Evolutionary conservation across 2,888 invertebrate genomes (phyloP).

Genomic region (Chesias legatella): DNA sequence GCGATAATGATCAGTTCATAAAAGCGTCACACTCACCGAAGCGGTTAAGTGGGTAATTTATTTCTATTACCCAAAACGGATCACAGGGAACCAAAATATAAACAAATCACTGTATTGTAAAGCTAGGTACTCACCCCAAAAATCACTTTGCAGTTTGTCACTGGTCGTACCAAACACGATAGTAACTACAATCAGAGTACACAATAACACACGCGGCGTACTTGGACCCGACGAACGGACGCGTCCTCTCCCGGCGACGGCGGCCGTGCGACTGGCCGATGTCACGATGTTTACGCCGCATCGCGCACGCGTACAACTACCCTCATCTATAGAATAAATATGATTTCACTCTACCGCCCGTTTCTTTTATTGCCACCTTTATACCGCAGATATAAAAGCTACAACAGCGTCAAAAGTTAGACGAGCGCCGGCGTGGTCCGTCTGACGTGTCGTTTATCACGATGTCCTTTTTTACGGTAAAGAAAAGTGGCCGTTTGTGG

Average conservation of each 20-base stretch:
- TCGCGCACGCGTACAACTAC: slow-evolving; percentile 62
- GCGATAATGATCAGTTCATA: slow-evolving; percentile 23
- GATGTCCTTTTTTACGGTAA: slow-evolving; percentile 25
- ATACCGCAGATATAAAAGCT: slow-evolving; percentile 28
- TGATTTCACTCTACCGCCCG: slow-evolving; percentile 22
- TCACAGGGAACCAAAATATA: slow-evolving; percentile 29
- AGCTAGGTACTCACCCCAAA: slow-evolving; percentile 44
- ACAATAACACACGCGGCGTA: slow-evolving; percentile 58
- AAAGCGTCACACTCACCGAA: slow-evolving; percentile 19
- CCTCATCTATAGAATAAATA: slow-evolving; percentile 38
- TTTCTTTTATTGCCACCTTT: slow-evolving; percentile 29
- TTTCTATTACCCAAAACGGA: slow-evolving; percentile 42
- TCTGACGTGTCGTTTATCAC: slow-evolving; percentile 20
- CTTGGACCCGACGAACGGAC: slow-evolving; percentile 21
- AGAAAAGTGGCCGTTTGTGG: slow-evolving; percentile 21
- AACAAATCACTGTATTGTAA: neutral
- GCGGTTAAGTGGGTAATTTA: slow-evolving; percentile 24
- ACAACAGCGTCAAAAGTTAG: slow-evolving; percentile 12
- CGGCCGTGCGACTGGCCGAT: slow-evolving; percentile 53
- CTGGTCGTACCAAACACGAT: slow-evolving; percentile 33
- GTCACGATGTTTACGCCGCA: slow-evolving; percentile 60
- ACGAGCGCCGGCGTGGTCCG: slow-evolving; percentile 5
- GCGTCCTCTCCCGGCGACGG: slow-evolving; percentile 42
- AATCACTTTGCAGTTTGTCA: slow-evolving; percentile 41
- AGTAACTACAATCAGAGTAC: slow-evolving; percentile 34